Conservation (phyloP, 1,140 invertebrate genomes). For the Drosophila pectinifera region DNA sequence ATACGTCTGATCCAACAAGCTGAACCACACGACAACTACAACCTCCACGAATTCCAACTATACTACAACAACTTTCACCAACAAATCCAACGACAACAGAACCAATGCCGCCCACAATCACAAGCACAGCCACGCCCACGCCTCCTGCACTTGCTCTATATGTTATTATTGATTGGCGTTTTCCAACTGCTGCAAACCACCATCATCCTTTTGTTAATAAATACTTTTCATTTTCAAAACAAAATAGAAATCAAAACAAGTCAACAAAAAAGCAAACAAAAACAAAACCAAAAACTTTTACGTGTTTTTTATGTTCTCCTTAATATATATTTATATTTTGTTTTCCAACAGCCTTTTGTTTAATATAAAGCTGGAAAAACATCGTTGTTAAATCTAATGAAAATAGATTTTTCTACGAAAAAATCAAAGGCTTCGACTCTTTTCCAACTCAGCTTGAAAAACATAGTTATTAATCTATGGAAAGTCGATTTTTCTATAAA, state of each 20-base stretch:
- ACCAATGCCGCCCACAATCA: slow-evolving; percentile 29
- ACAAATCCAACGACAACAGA: slow-evolving; percentile 15
- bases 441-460: too few relatives aligned
- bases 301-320: slow-evolving; percentile 54
- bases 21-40: slow-evolving; percentile 37
- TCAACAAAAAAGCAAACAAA: slow-evolving; percentile 52
- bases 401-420: not conserved
- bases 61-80: slow-evolving; percentile 21
- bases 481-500: not conserved
- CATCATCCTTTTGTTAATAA: slow-evolving; percentile 61
- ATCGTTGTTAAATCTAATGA: not conserved
- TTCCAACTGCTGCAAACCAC: slow-evolving; percentile 56
- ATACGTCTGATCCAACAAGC: slow-evolving; percentile 30
- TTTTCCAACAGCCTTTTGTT: slow-evolving; percentile 38
- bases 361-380: not conserved
- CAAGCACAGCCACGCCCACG: slow-evolving; percentile 19
- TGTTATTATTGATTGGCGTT: slow-evolving; percentile 51
- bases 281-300: slow-evolving; percentile 42
- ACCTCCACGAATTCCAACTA: slow-evolving; percentile 12
- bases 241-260: slow-evolving; percentile 47
- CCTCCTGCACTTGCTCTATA: slow-evolving; percentile 46
- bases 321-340: slow-evolving; percentile 26
- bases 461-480: too few relatives aligned
- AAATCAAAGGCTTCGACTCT: not conserved
- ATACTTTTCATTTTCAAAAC: slow-evolving; percentile 67